Evolutionary conservation across 2,888 invertebrate genomes (phyloP).

Genomic region (Allophyes oxyacanthae): DNA sequence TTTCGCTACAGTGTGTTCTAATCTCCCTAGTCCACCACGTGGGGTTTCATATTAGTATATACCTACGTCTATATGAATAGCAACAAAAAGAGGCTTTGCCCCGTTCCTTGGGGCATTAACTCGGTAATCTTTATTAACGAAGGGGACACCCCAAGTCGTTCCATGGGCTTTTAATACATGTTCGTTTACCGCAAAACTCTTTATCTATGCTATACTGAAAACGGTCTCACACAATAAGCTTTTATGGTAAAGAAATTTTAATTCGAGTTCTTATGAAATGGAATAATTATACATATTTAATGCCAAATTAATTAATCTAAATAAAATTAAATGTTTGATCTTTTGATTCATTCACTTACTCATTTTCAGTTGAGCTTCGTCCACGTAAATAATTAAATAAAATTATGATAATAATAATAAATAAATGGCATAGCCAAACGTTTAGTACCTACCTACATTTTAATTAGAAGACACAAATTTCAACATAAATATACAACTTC

Average conservation of each 20-base stretch:
- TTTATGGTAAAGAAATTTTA: constrained; percentile 2
- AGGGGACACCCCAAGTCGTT: constrained; percentile 52
- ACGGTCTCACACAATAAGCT: constrained; percentile 12
- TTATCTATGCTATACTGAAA: constrained; percentile 23
- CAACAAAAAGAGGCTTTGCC: constrained; percentile 53
- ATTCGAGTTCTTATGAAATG: constrained; percentile 1
- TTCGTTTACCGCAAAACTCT: constrained; percentile 40
- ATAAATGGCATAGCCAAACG: too few relatives aligned
- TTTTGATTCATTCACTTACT: too few relatives aligned
- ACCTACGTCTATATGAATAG: constrained; percentile 25
- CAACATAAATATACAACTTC: too few relatives aligned
- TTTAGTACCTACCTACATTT: too few relatives aligned
- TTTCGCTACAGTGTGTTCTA: constrained; percentile 13
- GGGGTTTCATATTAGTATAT: constrained; percentile 11
- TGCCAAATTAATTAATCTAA: too few relatives aligned
- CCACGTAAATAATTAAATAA: too few relatives aligned
- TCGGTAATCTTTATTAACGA: constrained; percentile 69
- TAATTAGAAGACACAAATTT: too few relatives aligned
- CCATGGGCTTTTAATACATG: constrained; percentile 46
- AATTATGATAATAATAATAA: too few relatives aligned
- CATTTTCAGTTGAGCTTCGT: too few relatives aligned
- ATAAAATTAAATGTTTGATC: too few relatives aligned
- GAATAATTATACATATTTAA: too few relatives aligned
- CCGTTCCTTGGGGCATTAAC: constrained; percentile 57
- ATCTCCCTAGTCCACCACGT: constrained; percentile 24